Percentiles rank a stretch among this genome's conserved stretches.
Evolutionary conservation across 2,888 invertebrate species (phyloP).

Genomic region (Eupithecia dodoneata): DNA sequence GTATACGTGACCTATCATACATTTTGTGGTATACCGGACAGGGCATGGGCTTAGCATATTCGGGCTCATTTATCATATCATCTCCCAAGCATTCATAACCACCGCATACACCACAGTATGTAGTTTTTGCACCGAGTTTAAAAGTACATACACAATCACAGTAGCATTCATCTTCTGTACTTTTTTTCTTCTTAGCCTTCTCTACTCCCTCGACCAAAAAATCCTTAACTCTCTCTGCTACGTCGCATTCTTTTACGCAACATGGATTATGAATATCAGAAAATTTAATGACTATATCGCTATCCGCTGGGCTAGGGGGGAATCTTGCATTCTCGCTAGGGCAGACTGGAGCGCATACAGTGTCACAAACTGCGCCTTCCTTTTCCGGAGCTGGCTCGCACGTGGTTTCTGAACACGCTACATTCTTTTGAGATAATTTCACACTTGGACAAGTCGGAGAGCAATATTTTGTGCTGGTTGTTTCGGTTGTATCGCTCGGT

Average conservation of each 20-base stretch:
- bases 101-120: constrained; percentile 75
- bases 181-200: constrained; percentile 53
- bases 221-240: constrained; percentile 71
- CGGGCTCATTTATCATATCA: constrained; percentile 67
- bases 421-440: constrained; percentile 53
- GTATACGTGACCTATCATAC: constrained; percentile 68
- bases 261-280: constrained; percentile 71
- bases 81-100: constrained; percentile 75
- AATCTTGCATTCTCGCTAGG: constrained; percentile 43
- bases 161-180: constrained; percentile 58
- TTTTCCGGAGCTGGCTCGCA: constrained; percentile 50
- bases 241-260: constrained; percentile 69
- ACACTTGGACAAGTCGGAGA: constrained; percentile 50
- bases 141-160: constrained; percentile 77
- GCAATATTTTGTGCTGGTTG: constrained; percentile 48
- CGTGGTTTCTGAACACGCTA: constrained; percentile 62
- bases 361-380: constrained; percentile 30
- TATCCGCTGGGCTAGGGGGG: constrained; percentile 73
- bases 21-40: constrained; percentile 77
- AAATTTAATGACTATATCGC: constrained; percentile 64
- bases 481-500: constrained; percentile 21
- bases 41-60: constrained; percentile 69
- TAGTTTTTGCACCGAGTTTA: constrained; percentile 70
- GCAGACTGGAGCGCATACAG: constrained; percentile 58
- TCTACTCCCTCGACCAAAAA: constrained; percentile 64